Conservation (phyloP, 2,113 vertebrate species). For the Spilogale gracilis region DNA sequence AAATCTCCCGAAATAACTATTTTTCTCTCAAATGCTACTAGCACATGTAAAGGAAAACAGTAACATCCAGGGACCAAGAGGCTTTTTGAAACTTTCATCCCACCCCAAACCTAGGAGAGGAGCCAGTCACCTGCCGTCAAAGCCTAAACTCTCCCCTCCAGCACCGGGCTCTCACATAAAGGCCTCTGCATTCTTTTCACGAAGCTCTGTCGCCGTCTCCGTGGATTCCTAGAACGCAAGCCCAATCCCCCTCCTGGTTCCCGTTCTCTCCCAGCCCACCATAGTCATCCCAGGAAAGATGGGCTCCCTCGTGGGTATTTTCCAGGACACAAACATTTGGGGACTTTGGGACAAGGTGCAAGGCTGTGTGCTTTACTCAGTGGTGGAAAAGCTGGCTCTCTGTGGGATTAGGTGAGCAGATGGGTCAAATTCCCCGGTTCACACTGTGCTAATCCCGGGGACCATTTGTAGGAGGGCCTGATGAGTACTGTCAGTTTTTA, state of each 20-base stretch:
- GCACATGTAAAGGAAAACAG: conserved; percentile 42
- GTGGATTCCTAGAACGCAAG: conserved; percentile 71
- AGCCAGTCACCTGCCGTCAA: conserved; percentile 56
- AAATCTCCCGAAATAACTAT: neutral
- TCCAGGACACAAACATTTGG: conserved; percentile 61
- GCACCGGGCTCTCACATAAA: conserved; percentile 58
- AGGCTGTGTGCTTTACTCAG: conserved; percentile 53
- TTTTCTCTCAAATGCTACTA: conserved; percentile 27
- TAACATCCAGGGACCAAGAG: neutral
- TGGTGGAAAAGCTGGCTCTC: conserved; percentile 17
- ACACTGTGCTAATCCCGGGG: conserved; percentile 42
- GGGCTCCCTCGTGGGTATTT: conserved; percentile 60
- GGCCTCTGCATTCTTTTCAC: conserved; percentile 73
- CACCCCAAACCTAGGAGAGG: conserved; percentile 55
- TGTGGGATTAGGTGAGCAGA: conserved; percentile 16
- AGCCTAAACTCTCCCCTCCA: conserved; percentile 4
- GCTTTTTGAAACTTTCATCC: conserved; percentile 58
- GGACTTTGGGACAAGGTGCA: neutral
- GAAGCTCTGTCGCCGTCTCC: neutral
- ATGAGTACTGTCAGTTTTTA: conserved; percentile 44
- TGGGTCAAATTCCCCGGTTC: conserved; percentile 58
- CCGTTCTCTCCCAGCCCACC: neutral
- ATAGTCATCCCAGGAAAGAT: neutral
- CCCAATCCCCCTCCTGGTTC: conserved; percentile 68
- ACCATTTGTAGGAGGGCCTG: conserved; percentile 60